These are phyloP conservation scores for Drosophila dives DNA, from an alignment of 2,888 invertebrate species.

Conservation along the genomic window DNA sequence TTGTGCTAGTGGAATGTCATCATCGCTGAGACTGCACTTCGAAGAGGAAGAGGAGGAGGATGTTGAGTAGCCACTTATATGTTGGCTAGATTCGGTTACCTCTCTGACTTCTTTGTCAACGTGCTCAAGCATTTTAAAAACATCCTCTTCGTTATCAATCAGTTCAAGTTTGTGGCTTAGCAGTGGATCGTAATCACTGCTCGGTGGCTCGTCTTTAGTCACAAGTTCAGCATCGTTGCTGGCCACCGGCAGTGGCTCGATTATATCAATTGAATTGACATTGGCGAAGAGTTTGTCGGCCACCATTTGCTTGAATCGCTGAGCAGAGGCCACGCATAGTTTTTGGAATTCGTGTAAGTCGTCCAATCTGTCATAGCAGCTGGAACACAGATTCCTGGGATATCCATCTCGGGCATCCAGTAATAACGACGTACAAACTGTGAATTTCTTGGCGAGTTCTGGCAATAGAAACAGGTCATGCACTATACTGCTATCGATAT, in stretches of 20 bases:
- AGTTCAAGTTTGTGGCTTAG: slow-evolving; percentile 76
- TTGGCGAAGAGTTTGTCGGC: slow-evolving; percentile 28
- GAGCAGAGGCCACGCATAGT: slow-evolving; percentile 69
- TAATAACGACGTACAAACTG: slow-evolving; percentile 72
- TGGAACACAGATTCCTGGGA: slow-evolving; percentile 73
- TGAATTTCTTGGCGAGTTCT: slow-evolving; percentile 73
- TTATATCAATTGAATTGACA: slow-evolving; percentile 47
- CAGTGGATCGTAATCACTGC: slow-evolving; percentile 71
- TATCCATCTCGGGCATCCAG: slow-evolving; percentile 79
- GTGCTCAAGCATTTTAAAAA: slow-evolving; percentile 78
- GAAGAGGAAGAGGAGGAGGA: background rate
- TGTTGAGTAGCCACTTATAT: slow-evolving; percentile 23
- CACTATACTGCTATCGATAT: slow-evolving; percentile 51
- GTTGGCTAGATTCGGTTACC: slow-evolving; percentile 16
- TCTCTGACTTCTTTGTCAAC: slow-evolving; percentile 73
- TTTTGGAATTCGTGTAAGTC: slow-evolving; percentile 78
- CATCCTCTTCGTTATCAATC: slow-evolving; percentile 80
- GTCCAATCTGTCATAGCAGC: slow-evolving; percentile 70
- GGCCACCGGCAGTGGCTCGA: slow-evolving; percentile 55
- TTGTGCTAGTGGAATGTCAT: slow-evolving; percentile 73
- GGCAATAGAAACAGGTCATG: slow-evolving; percentile 75
- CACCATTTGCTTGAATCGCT: slow-evolving; percentile 73
- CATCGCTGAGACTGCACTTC: slow-evolving; percentile 57
- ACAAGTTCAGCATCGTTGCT: slow-evolving; percentile 31
- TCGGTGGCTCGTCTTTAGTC: slow-evolving; percentile 61